Evolutionary conservation across 2,113 vertebrate genomes (phyloP).

Genomic region (Crocuta crocuta): DNA sequence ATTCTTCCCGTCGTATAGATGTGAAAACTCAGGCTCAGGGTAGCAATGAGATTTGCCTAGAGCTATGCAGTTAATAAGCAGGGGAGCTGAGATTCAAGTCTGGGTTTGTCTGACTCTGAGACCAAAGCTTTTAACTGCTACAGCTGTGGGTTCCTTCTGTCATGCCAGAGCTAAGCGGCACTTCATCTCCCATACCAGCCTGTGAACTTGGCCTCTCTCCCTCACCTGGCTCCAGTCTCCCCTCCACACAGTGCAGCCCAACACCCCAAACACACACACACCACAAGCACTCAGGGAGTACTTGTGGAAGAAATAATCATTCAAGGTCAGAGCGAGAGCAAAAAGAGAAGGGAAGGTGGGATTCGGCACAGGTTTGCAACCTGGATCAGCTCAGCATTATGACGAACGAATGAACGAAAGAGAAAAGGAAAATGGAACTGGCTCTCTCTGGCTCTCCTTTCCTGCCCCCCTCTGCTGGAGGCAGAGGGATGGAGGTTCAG

Average conservation of each 20-base stretch:
- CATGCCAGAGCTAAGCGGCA: slow-evolving; percentile 5
- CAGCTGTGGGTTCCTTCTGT: slow-evolving; percentile 49
- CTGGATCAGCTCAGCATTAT: background rate
- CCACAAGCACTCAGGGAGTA: background rate
- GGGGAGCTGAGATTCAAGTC: slow-evolving; percentile 2
- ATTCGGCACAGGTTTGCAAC: background rate
- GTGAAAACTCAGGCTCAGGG: background rate
- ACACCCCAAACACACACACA: background rate
- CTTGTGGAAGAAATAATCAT: slow-evolving; percentile 9
- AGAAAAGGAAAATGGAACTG: slow-evolving; percentile 8
- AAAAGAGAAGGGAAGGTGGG: background rate
- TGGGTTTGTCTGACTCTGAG: slow-evolving; percentile 60
- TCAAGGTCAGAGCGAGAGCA: background rate
- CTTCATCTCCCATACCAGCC: slow-evolving; percentile 3
- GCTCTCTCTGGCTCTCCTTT: slow-evolving; percentile 49
- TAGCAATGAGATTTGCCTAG: slow-evolving; percentile 45
- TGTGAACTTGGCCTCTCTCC: background rate
- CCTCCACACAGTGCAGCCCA: background rate
- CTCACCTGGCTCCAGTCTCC: background rate
- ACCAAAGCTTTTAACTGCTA: slow-evolving; percentile 27
- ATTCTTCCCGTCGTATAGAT: background rate
- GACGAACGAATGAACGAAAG: background rate
- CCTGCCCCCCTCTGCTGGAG: slow-evolving; percentile 43
- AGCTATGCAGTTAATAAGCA: background rate
- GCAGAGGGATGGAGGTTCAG: slow-evolving; percentile 59